A percentile compares a stretch with the other conserved stretches of the same genome.
Evolutionary conservation across 2,797 vertebrate species (phyloP).

Genomic region (Catharus ustulatus): DNA sequence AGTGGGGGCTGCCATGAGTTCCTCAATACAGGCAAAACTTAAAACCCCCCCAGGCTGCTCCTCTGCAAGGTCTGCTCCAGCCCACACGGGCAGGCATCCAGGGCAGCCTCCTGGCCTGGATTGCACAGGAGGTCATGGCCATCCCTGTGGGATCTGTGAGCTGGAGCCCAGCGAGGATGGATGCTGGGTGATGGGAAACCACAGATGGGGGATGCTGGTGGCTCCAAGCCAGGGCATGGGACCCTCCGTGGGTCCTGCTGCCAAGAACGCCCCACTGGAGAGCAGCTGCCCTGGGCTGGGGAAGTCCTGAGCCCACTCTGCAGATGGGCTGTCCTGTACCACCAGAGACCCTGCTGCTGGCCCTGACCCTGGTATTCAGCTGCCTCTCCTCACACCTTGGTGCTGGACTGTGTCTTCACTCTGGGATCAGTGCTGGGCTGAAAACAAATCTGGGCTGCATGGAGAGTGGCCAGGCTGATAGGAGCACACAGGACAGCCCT

Average conservation of each 20-base stretch:
- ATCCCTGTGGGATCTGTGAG: background rate
- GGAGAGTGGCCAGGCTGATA: rapidly evolving
- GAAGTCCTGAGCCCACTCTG: background rate
- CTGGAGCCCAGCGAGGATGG: background rate
- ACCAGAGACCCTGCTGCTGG: background rate
- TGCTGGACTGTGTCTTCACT: rapidly evolving
- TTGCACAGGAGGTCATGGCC: background rate
- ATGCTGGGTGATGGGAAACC: background rate
- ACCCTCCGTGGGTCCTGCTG: rapidly evolving
- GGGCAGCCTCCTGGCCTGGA: background rate
- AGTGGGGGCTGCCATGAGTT: background rate
- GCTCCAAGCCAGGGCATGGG: background rate
- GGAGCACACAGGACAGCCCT: background rate
- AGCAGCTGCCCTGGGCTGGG: background rate
- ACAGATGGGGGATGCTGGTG: rapidly evolving
- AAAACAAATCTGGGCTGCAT: background rate
- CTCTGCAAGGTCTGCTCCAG: background rate
- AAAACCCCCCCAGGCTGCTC: background rate
- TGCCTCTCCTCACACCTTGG: background rate
- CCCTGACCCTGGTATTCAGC: background rate
- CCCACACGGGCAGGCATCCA: background rate
- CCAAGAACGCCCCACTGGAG: background rate
- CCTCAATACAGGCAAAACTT: background rate
- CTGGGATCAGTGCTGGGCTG: background rate
- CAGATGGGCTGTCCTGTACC: background rate